phyloP scores from a whole-genome alignment of 2,888 invertebrate species.

The Ophioninae sp. region DNA sequence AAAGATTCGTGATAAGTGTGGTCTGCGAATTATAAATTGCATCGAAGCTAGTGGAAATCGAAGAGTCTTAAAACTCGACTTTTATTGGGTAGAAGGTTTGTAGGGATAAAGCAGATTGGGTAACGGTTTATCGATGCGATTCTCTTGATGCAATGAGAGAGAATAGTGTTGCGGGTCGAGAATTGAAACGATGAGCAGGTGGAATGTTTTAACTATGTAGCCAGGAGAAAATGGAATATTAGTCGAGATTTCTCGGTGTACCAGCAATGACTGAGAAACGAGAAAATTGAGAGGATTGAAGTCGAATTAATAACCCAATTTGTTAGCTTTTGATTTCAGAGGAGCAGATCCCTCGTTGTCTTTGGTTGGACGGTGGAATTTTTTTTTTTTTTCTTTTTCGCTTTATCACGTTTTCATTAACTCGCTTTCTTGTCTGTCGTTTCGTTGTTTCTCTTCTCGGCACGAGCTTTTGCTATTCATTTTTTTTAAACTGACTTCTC shows the following conservation, averaged over 20 bases:
- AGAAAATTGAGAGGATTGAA: background rate
- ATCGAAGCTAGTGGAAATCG: background rate
- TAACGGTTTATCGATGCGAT: background rate
- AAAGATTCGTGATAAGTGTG: background rate
- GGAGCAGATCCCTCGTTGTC: too few species aligned
- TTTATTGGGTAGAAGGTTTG: background rate
- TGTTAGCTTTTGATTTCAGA: too few species aligned
- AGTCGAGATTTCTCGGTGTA: background rate
- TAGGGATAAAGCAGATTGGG: background rate
- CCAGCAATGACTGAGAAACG: background rate
- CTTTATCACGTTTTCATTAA: too few species aligned
- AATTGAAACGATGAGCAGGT: background rate
- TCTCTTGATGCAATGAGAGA: background rate
- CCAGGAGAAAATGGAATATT: background rate
- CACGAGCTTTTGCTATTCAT: too few species aligned
- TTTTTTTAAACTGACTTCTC: too few species aligned
- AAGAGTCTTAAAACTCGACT: background rate
- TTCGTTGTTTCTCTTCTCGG: too few species aligned
- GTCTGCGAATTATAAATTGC: slow-evolving; percentile 4
- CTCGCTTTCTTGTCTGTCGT: too few species aligned
- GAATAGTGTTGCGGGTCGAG: background rate
- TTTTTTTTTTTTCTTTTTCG: background rate
- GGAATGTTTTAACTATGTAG: background rate
- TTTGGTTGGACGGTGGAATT: background rate
- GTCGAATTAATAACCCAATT: background rate